A percentile compares a stretch with the other conserved stretches of the same genome.
Conservation (phyloP, 2,888 invertebrate species). For the Cheilosia pagana region DNA sequence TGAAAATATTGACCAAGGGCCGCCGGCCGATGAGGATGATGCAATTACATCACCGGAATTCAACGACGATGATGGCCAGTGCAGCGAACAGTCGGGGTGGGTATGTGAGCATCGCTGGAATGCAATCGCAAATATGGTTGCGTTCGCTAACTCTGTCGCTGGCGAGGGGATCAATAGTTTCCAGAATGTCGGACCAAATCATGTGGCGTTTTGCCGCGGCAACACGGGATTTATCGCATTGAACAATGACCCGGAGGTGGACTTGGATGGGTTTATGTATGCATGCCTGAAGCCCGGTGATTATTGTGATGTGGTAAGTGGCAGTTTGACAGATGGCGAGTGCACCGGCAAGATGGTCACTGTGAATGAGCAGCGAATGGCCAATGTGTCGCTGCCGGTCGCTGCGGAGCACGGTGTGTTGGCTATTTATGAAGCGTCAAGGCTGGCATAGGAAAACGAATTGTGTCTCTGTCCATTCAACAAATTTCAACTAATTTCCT, state of each 20-base stretch:
- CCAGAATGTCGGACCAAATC: constrained; percentile 90
- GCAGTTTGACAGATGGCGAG: constrained; percentile 81
- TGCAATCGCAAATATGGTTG: constrained; percentile 89
- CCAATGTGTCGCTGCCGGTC: constrained; percentile 85
- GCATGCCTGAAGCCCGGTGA: constrained; percentile 85
- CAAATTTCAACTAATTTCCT: constrained; percentile 21
- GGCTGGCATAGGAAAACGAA: constrained; percentile 78
- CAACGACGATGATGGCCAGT: constrained; percentile 85
- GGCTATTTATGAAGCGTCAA: constrained; percentile 86
- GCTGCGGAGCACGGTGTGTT: constrained; percentile 86
- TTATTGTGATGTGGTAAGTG: constrained; percentile 89
- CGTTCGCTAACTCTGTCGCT: constrained; percentile 87
- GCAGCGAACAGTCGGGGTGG: constrained; percentile 90
- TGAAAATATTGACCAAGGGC: constrained; percentile 83
- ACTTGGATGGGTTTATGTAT: constrained; percentile 41
- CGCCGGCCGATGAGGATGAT: constrained; percentile 84
- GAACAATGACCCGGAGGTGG: constrained; percentile 61
- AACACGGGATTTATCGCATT: constrained; percentile 81
- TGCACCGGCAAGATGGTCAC: constrained; percentile 88
- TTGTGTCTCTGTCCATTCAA: not conserved
- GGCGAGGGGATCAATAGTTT: constrained; percentile 85
- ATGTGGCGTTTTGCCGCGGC: constrained; percentile 91
- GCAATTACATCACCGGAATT: constrained; percentile 85
- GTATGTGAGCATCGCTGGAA: constrained; percentile 92
- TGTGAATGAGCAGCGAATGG: constrained; percentile 86